Percentiles rank a stretch among this genome's conserved stretches.
These are phyloP conservation scores for Rattus rattus DNA, from an alignment of 2,113 vertebrate genomes.

Conservation along the genomic window DNA sequence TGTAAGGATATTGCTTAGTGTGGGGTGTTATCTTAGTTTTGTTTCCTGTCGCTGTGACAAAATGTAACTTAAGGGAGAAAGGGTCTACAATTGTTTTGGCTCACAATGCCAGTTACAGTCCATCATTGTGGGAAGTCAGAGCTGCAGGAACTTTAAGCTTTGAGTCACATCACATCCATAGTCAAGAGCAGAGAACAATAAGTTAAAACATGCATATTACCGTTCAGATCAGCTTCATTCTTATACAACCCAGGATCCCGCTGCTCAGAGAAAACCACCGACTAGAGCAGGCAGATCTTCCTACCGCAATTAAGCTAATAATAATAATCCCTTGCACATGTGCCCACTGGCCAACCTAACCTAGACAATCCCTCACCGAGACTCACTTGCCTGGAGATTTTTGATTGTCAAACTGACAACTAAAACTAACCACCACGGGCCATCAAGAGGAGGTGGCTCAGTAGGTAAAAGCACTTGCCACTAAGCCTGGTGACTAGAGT, in stretches of 20 bases:
- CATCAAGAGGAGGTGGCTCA: not conserved
- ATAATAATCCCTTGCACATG: not conserved
- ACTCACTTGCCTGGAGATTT: not conserved
- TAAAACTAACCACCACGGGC: not conserved
- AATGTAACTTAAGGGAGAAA: not conserved
- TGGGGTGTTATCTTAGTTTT: not conserved
- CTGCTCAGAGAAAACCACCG: not conserved
- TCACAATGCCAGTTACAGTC: not conserved
- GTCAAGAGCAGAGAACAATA: not conserved
- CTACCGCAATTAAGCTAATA: not conserved
- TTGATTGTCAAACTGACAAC: not conserved
- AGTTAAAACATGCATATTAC: not conserved
- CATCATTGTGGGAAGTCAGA: not conserved
- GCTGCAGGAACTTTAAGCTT: not conserved
- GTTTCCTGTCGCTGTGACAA: not conserved
- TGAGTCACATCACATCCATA: not conserved
- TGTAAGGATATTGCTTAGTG: not conserved
- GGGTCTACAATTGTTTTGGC: not conserved
- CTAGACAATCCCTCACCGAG: not conserved
- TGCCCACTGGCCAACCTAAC: not conserved
- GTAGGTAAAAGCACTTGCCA: not conserved
- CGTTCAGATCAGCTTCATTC: not conserved
- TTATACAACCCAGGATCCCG: not conserved
- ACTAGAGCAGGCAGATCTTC: not conserved
- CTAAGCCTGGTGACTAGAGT: not conserved